Evolutionary conservation across 2,797 vertebrate genomes (phyloP), one percentile per base, ranked within the genome.

Genomic region (Pangasius larnaudii): DNA sequence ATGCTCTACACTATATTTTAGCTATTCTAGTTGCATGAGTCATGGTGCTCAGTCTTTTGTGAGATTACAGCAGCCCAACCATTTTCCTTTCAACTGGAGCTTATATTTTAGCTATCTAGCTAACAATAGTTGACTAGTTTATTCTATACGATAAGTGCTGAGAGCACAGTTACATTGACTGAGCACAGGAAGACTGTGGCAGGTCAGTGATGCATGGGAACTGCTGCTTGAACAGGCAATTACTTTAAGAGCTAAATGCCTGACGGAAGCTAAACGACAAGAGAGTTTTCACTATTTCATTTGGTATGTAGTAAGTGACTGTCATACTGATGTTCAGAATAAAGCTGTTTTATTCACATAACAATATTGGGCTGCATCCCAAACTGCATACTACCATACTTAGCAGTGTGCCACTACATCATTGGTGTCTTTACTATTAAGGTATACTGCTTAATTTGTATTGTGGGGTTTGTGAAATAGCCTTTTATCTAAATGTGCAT

Each of bases 231-330:
- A 84, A 69, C 63, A 84, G 42, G 82, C 82, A 84, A 84, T 82
- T 69, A 67, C 69, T 77, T 83, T 46, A 89, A 85, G 33, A 79
- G 77, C 83, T 81, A 53, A 85, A 53, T 84, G 61, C 63, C 42
- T 84, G 82, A 69, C 3, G 10, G 63, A 84, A 33, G 82, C 61
- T 84, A 84, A 69, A 84, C 0, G 27, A 82, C 46, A 51, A 30
- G 19, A 69, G 11, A 30, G 8, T 2, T 51, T 84, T 84, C 8
- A 69, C 61, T 3, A 63, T 67, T 69, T 84, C 63, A 84, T 84
- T 84, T 53, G 81, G 18, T 65, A 33, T 69, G n/a, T 30, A 84
- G 22, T 27, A 82, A 63, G 58, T 63, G 81, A 49, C 81, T 49
- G 19, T 84, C n/a, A 49, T 4, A n/a, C 14, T 65, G 58, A 65